phyloP scores from a whole-genome alignment of 2,888 invertebrate genomes.

The Rhabditoides inermis region DNA sequence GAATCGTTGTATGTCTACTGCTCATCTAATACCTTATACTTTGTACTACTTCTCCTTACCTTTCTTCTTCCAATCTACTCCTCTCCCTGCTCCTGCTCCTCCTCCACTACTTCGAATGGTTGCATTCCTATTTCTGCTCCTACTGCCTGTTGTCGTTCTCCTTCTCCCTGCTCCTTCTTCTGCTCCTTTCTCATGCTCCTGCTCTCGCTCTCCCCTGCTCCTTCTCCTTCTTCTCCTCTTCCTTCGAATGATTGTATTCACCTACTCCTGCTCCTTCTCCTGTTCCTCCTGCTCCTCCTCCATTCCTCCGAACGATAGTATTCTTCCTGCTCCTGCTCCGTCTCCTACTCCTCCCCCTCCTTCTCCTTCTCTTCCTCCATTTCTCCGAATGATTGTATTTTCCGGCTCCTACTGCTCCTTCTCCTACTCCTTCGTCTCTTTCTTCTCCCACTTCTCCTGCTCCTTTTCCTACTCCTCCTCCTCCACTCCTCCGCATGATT shows the following conservation, averaged over 20 bases:
- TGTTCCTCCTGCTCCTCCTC: slow-evolving; percentile 3
- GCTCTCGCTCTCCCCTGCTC: slow-evolving; percentile 8
- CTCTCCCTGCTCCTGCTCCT: background rate
- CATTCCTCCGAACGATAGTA: background rate
- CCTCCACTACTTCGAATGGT: background rate
- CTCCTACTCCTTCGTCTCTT: background rate
- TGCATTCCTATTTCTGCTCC: background rate
- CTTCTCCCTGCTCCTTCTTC: slow-evolving; percentile 1
- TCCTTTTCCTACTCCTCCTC: background rate
- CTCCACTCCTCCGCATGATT: background rate
- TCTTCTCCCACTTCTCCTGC: background rate
- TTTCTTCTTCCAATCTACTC: background rate
- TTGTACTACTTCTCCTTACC: background rate
- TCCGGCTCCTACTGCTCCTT: background rate
- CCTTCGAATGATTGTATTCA: slow-evolving; percentile 8
- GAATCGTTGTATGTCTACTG: background rate
- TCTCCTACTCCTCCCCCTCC: slow-evolving; percentile 3
- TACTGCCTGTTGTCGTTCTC: background rate
- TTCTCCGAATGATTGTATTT: background rate
- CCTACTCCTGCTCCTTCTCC: slow-evolving; percentile 1
- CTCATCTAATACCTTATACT: background rate
- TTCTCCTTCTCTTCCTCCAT: background rate
- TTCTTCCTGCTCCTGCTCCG: background rate
- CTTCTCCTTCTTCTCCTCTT: slow-evolving; percentile 6
- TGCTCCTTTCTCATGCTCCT: slow-evolving; percentile 6